A percentile compares a stretch with the other conserved stretches of the same genome.
These are phyloP conservation scores for Halesus radiatus DNA, from an alignment of 1,140 invertebrate species.

Conservation along the genomic window DNA sequence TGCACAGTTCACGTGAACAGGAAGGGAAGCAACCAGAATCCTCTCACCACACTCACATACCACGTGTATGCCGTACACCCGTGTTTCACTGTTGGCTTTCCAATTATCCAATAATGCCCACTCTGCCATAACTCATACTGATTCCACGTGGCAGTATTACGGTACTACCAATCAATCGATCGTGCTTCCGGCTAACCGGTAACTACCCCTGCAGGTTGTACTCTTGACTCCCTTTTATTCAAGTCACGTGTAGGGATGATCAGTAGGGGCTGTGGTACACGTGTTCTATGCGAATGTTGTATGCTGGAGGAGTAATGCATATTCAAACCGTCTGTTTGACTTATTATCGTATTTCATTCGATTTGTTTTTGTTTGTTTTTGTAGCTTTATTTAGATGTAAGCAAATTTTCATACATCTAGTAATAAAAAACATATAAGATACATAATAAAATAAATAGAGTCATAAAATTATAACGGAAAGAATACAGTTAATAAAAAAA, in stretches of 20 bases:
- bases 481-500: no score
- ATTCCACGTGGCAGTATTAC: neutral
- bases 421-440: no score
- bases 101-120: constrained; percentile 29
- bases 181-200: neutral
- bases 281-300: neutral
- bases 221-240: neutral
- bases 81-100: neutral
- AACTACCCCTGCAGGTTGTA: constrained; percentile 11
- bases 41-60: neutral
- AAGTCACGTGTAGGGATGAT: constrained; percentile 24
- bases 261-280: neutral
- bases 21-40: neutral
- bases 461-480: no score
- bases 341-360: neutral
- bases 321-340: constrained; percentile 9
- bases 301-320: neutral
- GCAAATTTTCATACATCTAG: no score
- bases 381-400: no score
- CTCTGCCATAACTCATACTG: constrained; percentile 28
- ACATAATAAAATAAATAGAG: no score
- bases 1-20: neutral
- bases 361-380: no score
- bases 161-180: constrained; percentile 28
- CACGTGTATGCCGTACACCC: neutral